phyloP scores from a whole-genome alignment of 2,888 invertebrate genomes.

The Anoplius nigerrimus region DNA sequence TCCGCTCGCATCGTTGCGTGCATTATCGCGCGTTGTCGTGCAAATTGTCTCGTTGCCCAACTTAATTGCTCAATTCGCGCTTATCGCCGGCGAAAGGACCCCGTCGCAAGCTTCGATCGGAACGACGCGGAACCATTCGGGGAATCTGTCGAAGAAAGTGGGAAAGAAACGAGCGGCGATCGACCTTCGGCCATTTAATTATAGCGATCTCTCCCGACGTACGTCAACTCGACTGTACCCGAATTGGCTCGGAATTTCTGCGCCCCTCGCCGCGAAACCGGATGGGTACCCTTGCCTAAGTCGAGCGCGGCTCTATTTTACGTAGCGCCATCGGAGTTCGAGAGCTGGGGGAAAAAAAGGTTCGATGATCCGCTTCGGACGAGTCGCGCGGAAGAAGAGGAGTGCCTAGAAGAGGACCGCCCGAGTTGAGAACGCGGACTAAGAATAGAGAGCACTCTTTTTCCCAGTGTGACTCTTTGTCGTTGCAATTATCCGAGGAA shows the following conservation, averaged over 20 bases:
- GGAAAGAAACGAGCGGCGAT: constrained; percentile 22
- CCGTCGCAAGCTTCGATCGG: background rate
- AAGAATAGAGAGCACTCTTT: constrained; percentile 55
- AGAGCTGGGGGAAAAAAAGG: no score
- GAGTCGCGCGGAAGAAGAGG: constrained; percentile 10
- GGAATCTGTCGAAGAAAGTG: background rate
- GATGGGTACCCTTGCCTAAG: no score
- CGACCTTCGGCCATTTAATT: constrained; percentile 17
- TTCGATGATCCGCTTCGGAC: no score
- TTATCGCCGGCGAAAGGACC: background rate
- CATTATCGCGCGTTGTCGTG: constrained; percentile 25
- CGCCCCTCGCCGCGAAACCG: no score
- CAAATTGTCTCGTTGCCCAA: constrained; percentile 46
- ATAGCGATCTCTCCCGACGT: no score
- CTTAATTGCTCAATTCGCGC: constrained; percentile 22
- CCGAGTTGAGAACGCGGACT: constrained; percentile 41
- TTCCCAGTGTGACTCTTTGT: constrained; percentile 38
- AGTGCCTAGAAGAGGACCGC: constrained; percentile 13
- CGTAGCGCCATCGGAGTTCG: no score
- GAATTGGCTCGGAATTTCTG: no score
- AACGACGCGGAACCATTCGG: background rate
- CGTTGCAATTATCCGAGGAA: constrained; percentile 11
- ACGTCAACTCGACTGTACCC: no score
- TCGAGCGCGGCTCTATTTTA: no score
- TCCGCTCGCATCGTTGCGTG: constrained; percentile 22